A percentile compares a stretch with the other conserved stretches of the same genome.
phyloP scores from a whole-genome alignment of 2,797 vertebrate genomes.

The Echeneis naucrates region DNA sequence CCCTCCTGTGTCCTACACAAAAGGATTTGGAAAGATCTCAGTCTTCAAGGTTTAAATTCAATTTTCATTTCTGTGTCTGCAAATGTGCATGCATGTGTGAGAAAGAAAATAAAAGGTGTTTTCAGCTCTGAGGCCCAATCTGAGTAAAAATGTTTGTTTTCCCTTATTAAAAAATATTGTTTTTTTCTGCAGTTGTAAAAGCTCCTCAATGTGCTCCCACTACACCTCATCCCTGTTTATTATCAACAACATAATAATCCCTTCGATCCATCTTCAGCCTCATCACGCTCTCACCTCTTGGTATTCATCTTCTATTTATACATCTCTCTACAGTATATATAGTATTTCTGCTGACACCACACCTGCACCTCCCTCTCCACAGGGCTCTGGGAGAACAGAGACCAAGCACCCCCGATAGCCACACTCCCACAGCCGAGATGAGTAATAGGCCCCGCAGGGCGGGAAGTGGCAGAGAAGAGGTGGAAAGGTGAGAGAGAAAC shows the following conservation, averaged over 20 bases:
- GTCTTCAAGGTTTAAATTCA: constrained; percentile 16
- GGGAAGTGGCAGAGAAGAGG: constrained; percentile 50
- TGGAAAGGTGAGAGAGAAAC: constrained; percentile 48
- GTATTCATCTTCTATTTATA: constrained; percentile 72
- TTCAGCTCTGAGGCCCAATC: neutral
- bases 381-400: constrained; percentile 60
- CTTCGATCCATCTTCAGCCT: constrained; percentile 57
- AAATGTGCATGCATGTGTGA: neutral
- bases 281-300: constrained; percentile 40
- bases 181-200: constrained; percentile 14
- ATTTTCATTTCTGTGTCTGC: constrained; percentile 20
- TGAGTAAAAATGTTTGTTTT: constrained; percentile 8
- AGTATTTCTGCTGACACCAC: constrained; percentile 71
- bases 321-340: constrained; percentile 52
- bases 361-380: constrained; percentile 55
- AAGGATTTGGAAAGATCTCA: constrained; percentile 12
- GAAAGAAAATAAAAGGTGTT: neutral
- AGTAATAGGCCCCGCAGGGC: constrained; percentile 73
- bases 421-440: constrained; percentile 58
- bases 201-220: constrained; percentile 18
- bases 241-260: constrained; percentile 69
- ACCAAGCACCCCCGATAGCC: constrained; percentile 60
- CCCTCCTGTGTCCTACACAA: constrained; percentile 8
- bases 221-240: constrained; percentile 36
- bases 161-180: constrained; percentile 21